Percentiles rank a stretch among this genome's conserved stretches.
Conservation (phyloP, 2,797 vertebrate genomes). For the Crenuchus spilurus region DNA sequence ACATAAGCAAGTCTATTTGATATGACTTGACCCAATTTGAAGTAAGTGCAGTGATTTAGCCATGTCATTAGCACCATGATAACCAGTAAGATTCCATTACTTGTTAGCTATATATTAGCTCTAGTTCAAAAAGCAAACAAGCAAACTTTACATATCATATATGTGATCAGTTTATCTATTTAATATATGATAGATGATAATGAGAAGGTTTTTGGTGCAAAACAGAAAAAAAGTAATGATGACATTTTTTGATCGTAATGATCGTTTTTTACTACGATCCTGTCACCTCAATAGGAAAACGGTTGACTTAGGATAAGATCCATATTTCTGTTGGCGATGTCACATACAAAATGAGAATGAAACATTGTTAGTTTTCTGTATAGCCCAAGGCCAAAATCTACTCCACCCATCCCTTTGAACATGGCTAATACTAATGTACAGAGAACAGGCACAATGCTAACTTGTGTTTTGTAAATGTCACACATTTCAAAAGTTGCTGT, state of each 20-base stretch:
- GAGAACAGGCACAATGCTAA: slow-evolving; percentile 11
- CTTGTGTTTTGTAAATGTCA: slow-evolving; percentile 38
- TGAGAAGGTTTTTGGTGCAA: neutral
- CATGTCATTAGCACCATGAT: too few relatives aligned
- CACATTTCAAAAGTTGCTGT: slow-evolving; percentile 38
- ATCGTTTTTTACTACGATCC: neutral
- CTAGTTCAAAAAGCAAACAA: too few relatives aligned
- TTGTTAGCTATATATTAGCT: too few relatives aligned
- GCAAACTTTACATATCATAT: too few relatives aligned
- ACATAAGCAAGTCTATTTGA: too few relatives aligned
- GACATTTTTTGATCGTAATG: too few relatives aligned
- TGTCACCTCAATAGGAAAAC: neutral
- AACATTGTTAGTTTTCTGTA: neutral
- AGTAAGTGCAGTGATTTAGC: too few relatives aligned
- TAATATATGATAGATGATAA: too few relatives aligned
- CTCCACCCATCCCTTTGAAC: slow-evolving; percentile 12
- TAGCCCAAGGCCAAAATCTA: slow-evolving; percentile 8
- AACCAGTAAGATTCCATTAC: too few relatives aligned
- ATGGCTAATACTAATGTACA: neutral
- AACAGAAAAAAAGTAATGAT: too few relatives aligned
- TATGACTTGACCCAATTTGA: too few relatives aligned
- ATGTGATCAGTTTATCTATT: too few relatives aligned
- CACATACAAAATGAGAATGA: slow-evolving; percentile 2
- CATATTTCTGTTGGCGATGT: neutral
- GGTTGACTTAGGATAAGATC: neutral